Evolutionary conservation across 2,797 vertebrate genomes (phyloP), one percentile per base, ranked within the genome.

Genomic region (Parauchenoglanis punctatus): DNA sequence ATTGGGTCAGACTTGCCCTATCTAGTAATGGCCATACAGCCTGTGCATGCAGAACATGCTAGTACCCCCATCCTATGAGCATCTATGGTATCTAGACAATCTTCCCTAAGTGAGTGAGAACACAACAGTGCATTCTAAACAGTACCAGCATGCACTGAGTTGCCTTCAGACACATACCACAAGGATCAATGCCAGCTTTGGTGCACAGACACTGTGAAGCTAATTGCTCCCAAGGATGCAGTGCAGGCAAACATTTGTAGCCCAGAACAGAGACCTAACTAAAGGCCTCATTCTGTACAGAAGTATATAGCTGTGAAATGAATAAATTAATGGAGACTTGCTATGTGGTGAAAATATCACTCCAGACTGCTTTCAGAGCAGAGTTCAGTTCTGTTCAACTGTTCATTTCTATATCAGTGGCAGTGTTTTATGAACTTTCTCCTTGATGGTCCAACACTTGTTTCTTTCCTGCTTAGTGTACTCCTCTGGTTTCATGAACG

Each of bases 221-320:
- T 80, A 35, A 80, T 58, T 13, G 18, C 28, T 20, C n/a, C 17
- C 52, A 77, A 77, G 75, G 75, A 77, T 28, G 75, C 52, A 56
- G 73, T 78, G 52, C 75, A 56, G 75, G 49, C n/a, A 56, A 56
- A 78, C 8, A 56, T 54, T 56, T 28, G 4, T 20, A 31, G 52
- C 75, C 73, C 52, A 54, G 49, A 54, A 56, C 75, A 78, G 75
- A 56, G 75, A 78, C n/a, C 75, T 78, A 56, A 78, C 75, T 78
- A 56, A 78, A 78, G 49, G 52, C 52, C 75, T 78, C 75, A 78
- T 31, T 20, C n/a, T 3, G 52, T 56, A 46, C 52, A 56, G 52
- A 56, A 77, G 52, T 77, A 15, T 54, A 28, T 31, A 52, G 46
- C 75, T 10, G 6, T 75, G 12, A 49, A 52, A 75, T 49, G 20